A percentile compares a stretch with the other conserved stretches of the same genome.
phyloP scores from a whole-genome alignment of 2,797 vertebrate species.

The Sebastes alutus region DNA sequence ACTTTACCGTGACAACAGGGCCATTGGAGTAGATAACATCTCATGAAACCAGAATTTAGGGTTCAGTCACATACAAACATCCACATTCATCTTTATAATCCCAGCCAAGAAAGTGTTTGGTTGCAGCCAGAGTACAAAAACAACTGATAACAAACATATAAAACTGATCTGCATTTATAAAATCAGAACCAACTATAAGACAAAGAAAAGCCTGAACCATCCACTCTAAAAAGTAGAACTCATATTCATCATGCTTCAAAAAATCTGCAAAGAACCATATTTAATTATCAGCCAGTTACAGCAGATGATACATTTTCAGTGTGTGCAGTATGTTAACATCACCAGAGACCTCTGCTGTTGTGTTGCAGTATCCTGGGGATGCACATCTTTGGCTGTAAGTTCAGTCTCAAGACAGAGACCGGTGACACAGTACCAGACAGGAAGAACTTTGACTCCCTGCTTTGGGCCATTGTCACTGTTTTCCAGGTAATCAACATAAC shows the following conservation, averaged over 20 bases:
- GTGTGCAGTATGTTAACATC: neutral
- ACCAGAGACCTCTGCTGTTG: conserved; percentile 4
- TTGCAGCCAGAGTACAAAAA: neutral
- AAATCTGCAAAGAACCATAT: neutral
- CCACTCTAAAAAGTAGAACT: neutral
- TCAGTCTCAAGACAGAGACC: conserved; percentile 93
- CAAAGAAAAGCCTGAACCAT: neutral
- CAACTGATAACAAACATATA: neutral
- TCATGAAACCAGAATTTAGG: neutral
- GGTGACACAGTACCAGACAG: conserved; percentile 95
- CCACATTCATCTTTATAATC: neutral
- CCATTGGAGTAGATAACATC: neutral
- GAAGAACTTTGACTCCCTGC: conserved; percentile 96
- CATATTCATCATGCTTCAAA: neutral
- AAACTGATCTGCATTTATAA: neutral
- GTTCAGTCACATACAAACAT: neutral
- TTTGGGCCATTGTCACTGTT: conserved; percentile 97
- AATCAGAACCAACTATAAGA: neutral
- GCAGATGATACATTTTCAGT: neutral
- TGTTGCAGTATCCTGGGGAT: conserved; percentile 93
- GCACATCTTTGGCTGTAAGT: conserved; percentile 99
- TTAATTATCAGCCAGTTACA: neutral
- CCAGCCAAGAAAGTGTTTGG: neutral
- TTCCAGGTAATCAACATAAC: conserved; percentile 86
- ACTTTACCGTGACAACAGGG: neutral